Evolutionary conservation across 2,113 vertebrate genomes (phyloP).

Genomic region (Anguilla rostrata): DNA sequence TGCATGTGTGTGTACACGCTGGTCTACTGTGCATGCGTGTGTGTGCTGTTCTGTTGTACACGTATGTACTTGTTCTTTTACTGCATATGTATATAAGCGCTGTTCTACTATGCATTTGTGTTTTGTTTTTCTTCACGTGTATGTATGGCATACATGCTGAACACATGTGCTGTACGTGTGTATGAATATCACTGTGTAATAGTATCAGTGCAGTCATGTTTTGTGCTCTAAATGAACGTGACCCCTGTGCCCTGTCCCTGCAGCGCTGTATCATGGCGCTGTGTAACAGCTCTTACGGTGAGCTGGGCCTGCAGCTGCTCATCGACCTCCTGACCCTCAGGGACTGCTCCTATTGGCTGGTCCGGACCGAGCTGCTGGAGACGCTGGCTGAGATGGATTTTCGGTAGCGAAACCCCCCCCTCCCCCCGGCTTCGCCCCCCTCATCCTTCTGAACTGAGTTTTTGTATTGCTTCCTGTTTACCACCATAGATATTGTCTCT

Average conservation of each 20-base stretch:
- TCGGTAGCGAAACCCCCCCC: slow-evolving; percentile 65
- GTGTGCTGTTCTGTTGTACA: too few species aligned
- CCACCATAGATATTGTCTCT: not conserved
- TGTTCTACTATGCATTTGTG: too few species aligned
- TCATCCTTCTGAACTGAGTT: not conserved
- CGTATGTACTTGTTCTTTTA: too few species aligned
- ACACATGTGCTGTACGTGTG: too few species aligned
- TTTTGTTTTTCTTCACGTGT: too few species aligned
- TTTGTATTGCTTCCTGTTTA: not conserved
- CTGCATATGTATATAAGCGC: too few species aligned
- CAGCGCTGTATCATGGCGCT: slow-evolving; percentile 91
- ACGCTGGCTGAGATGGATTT: slow-evolving; percentile 93
- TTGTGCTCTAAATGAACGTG: not conserved
- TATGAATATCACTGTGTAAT: too few species aligned
- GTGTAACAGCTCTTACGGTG: slow-evolving; percentile 85
- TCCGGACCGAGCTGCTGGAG: slow-evolving; percentile 92
- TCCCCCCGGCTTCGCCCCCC: too few species aligned
- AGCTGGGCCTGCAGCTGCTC: slow-evolving; percentile 84
- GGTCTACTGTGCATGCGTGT: too few species aligned
- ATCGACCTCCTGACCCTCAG: slow-evolving; percentile 81
- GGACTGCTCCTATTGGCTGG: slow-evolving; percentile 92
- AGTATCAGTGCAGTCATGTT: not conserved
- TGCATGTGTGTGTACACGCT: not conserved
- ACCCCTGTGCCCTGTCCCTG: slow-evolving; percentile 28
- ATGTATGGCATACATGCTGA: too few species aligned